These are phyloP conservation scores for Calephelis perditalis DNA, from an alignment of 2,888 invertebrate genomes.

Conservation along the genomic window DNA sequence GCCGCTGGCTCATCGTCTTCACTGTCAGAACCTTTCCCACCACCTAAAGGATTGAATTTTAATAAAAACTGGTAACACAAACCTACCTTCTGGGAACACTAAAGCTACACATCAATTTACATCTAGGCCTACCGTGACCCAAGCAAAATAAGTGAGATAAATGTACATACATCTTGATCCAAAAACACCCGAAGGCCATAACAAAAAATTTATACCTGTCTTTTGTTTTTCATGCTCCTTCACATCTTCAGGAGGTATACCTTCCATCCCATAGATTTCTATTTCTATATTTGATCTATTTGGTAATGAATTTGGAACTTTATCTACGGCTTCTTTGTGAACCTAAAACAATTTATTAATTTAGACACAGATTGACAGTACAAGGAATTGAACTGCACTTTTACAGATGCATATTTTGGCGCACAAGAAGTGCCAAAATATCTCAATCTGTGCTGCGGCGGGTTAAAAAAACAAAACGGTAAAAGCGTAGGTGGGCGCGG, in stretches of 20 bases:
- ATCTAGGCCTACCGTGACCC: constrained; percentile 54
- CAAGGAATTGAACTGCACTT: constrained; percentile 42
- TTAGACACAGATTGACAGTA: constrained; percentile 17
- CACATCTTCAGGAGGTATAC: constrained; percentile 96
- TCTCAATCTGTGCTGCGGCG: constrained; percentile 51
- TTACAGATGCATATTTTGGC: constrained; percentile 48
- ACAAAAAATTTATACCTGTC: constrained; percentile 66
- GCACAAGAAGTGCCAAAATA: constrained; percentile 60
- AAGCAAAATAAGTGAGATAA: constrained; percentile 47
- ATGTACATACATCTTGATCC: constrained; percentile 67
- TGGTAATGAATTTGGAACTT: constrained; percentile 98
- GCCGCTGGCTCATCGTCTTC: constrained; percentile 90
- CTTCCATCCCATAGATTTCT: constrained; percentile 99
- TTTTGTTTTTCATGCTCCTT: constrained; percentile 96
- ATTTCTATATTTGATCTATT: constrained; percentile 99
- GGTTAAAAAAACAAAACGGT: constrained; percentile 52
- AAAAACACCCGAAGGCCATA: constrained; percentile 44
- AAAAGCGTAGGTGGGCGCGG: constrained; percentile 50
- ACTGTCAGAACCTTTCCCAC: constrained; percentile 86
- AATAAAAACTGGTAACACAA: constrained; percentile 31
- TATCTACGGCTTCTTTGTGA: constrained; percentile 99
- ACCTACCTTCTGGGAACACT: constrained; percentile 42
- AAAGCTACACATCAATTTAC: constrained; percentile 62
- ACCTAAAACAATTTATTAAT: constrained; percentile 80
- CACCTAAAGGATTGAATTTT: constrained; percentile 55